Evolutionary conservation across 1,140 invertebrate genomes (phyloP).

Genomic region (Holotrichia oblita): DNA sequence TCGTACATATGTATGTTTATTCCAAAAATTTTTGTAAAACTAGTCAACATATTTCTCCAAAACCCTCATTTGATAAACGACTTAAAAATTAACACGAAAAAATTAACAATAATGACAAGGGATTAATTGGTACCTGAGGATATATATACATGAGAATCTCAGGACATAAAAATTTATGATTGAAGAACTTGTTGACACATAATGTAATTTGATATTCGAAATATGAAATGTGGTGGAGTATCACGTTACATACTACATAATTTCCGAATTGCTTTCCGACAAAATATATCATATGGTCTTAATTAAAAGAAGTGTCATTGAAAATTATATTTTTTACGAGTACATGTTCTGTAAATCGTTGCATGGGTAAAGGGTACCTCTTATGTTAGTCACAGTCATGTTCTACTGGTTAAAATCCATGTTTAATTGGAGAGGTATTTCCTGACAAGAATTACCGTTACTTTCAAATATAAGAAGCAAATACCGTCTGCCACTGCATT

Average conservation of each 20-base stretch:
- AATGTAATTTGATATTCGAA: conserved; percentile 28
- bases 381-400: too few relatives aligned
- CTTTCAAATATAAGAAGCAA: too few relatives aligned
- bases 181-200: conserved; percentile 19
- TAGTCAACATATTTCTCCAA: not conserved
- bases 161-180: conserved; percentile 5
- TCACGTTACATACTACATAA: not conserved
- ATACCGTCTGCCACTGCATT: too few relatives aligned
- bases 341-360: too few relatives aligned
- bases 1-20: not conserved
- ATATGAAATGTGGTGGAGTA: not conserved
- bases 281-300: not conserved
- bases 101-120: conserved; percentile 26
- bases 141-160: not conserved
- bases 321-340: not conserved
- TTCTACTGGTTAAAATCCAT: too few relatives aligned
- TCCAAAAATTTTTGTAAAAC: not conserved
- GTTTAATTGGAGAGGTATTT: too few relatives aligned
- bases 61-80: not conserved
- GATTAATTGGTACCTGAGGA: conserved; percentile 23
- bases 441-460: too few relatives aligned
- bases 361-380: too few relatives aligned
- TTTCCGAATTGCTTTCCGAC: conserved; percentile 1
- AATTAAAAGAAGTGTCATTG: conserved; percentile 19
- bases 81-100: not conserved